A percentile compares a stretch with the other conserved stretches of the same genome.
phyloP scores from a whole-genome alignment of 2,888 invertebrate genomes.

The Tetragonisca angustula region DNA sequence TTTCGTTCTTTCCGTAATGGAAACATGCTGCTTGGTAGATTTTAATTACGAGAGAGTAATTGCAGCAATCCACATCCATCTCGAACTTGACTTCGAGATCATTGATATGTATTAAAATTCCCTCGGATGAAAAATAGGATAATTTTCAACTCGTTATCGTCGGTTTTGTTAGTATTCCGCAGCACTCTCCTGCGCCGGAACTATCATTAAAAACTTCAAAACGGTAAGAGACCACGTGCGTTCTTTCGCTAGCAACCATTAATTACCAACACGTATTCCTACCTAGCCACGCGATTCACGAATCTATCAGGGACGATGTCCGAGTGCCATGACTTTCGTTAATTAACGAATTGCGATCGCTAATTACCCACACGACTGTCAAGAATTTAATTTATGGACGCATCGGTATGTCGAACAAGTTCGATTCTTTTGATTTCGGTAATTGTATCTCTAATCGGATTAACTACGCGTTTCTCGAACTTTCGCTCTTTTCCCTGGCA shows the following conservation, averaged over 20 bases:
- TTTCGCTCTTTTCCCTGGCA: slow-evolving; percentile 8
- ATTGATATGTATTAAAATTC: neutral
- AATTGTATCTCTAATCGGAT: slow-evolving; percentile 69
- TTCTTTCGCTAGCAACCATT: slow-evolving; percentile 55
- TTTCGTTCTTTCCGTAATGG: slow-evolving; percentile 29
- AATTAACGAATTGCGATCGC: slow-evolving; percentile 66
- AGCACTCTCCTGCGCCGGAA: slow-evolving; percentile 23
- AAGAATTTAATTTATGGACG: slow-evolving; percentile 26
- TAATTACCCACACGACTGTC: slow-evolving; percentile 52
- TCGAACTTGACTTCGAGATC: neutral
- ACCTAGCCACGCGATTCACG: slow-evolving; percentile 64
- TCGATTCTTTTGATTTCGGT: slow-evolving; percentile 56
- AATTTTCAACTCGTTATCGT: slow-evolving; percentile 31
- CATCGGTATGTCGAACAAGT: slow-evolving; percentile 8
- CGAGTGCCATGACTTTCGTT: slow-evolving; percentile 48
- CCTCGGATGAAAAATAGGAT: neutral
- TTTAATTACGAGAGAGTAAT: slow-evolving; percentile 49
- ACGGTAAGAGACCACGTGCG: neutral
- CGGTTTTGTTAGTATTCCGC: neutral
- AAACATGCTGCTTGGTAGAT: slow-evolving; percentile 21
- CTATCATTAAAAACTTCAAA: slow-evolving; percentile 11
- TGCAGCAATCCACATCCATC: neutral
- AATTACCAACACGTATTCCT: slow-evolving; percentile 54
- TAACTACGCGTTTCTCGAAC: slow-evolving; percentile 37
- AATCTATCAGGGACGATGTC: slow-evolving; percentile 60